phyloP scores from a whole-genome alignment of 2,797 vertebrate species.

The Labeo calbasu region DNA sequence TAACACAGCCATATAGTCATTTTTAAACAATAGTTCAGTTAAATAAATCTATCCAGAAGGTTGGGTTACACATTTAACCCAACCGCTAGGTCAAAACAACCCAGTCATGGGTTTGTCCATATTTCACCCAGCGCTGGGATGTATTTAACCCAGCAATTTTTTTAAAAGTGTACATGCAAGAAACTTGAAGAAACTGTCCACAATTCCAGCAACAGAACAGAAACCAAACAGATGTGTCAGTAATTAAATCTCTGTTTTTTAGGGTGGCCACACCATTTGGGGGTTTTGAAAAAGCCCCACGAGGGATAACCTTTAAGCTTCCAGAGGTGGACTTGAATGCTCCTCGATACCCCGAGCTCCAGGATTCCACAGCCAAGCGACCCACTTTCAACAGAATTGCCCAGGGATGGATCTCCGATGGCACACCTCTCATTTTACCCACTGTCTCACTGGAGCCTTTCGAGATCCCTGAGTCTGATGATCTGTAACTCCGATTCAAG shows the following conservation, averaged over 20 bases:
- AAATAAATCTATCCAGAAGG: too few relatives aligned
- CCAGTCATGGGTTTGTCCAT: too few relatives aligned
- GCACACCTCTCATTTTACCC: slow-evolving; percentile 84
- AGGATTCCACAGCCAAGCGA: slow-evolving; percentile 82
- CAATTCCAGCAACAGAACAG: background rate
- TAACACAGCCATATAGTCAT: too few relatives aligned
- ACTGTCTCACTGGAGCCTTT: slow-evolving; percentile 78
- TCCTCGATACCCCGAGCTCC: slow-evolving; percentile 85
- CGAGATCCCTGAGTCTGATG: slow-evolving; percentile 89
- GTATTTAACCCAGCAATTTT: too few relatives aligned
- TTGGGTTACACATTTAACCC: too few relatives aligned
- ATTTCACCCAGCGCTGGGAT: too few relatives aligned
- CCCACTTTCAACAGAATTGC: slow-evolving; percentile 96
- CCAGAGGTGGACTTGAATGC: slow-evolving; percentile 87
- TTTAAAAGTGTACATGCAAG: too few relatives aligned
- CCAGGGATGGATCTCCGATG: slow-evolving; percentile 92
- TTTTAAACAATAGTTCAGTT: too few relatives aligned
- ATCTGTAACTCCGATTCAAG: slow-evolving; percentile 80
- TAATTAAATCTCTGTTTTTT: slow-evolving; percentile 51
- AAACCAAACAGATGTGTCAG: background rate
- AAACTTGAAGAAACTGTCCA: background rate
- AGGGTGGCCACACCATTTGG: slow-evolving; percentile 97
- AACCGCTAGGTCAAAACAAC: too few relatives aligned
- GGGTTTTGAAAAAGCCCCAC: slow-evolving; percentile 93
- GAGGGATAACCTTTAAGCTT: slow-evolving; percentile 92